A percentile compares a stretch with the other conserved stretches of the same genome.
Evolutionary conservation across 2,888 invertebrate genomes (phyloP).

Genomic region (Microplitis deprimator): DNA sequence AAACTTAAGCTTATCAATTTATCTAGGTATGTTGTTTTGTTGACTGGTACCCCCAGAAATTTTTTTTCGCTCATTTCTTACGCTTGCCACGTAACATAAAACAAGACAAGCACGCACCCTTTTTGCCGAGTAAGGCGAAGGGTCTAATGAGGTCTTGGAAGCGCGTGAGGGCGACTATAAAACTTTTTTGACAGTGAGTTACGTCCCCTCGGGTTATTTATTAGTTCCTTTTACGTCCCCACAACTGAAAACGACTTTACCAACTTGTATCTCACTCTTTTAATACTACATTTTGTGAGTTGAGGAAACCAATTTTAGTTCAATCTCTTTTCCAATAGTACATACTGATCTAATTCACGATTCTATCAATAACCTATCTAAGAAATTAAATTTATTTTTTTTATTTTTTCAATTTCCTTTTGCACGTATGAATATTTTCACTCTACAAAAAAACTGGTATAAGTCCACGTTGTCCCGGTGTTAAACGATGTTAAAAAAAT

Average conservation of each 20-base stretch:
- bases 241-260: neutral
- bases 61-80: conserved; percentile 28
- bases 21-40: conserved; percentile 24
- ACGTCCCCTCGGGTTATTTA: conserved; percentile 32
- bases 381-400: neutral
- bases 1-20: conserved; percentile 27
- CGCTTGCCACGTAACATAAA: conserved; percentile 1
- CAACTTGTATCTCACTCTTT: conserved; percentile 4
- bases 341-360: neutral
- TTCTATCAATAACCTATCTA: neutral
- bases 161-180: conserved; percentile 34
- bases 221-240: conserved; percentile 22
- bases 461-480: no score
- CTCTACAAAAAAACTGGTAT: no score
- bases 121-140: conserved; percentile 25
- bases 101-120: conserved; percentile 32
- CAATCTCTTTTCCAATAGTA: neutral
- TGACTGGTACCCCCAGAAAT: conserved; percentile 20
- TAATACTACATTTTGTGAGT: neutral
- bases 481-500: no score
- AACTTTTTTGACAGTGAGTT: conserved; percentile 40
- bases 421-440: neutral
- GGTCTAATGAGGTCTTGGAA: conserved; percentile 43
- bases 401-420: neutral
- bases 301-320: neutral